Base-by-base conservation (phyloP, 1,140 invertebrate genomes). In the Frieseomelitta varia region DNA sequence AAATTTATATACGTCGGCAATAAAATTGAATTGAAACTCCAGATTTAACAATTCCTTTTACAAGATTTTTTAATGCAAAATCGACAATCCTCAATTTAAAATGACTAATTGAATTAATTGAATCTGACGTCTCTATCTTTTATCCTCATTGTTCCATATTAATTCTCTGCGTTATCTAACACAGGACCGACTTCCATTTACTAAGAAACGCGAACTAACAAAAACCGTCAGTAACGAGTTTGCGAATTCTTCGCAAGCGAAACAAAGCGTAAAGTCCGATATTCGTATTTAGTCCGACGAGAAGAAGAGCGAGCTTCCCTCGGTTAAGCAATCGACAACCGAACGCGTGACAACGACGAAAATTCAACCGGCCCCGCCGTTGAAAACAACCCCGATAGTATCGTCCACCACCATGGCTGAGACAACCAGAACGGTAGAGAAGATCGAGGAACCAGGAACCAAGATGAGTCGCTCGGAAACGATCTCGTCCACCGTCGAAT, bases 401-500 rank as follows among this genome's bases (percentile, higher is more conserved):
- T 4, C 56, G 6, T 65, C 79, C 11, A 67, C 75, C 2, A 79
- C 85, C 17, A 69, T 56, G n/a, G 27, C 90, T 27, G 92, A 93
- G 15, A 91, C 92, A 0, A 92, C 93, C 17, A 89, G 92, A 79
- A 93, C 91, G 3, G 85, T 94, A 15, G 87, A 92, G 87, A 85
- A 91, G 4, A 86, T 85, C 34, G 87, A 90, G 19, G 87, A 84
- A 34, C 87, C 92, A 0, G 88, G 89, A 21, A 87, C 91, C 4
- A 92, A 90, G 76, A 88, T 93, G 81, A 92, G 90, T 47, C 91
- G 94, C 73, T 93, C 92, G 0, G 94, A 95, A 90, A 94, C 90
- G 27, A 93, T 94, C 58, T 94, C 94, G 4, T 94, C 94, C 8
- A 94, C 93, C 0, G 85, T 93, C 21, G 94, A 95, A 80, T 94